These are phyloP conservation scores for Potamilus streckersoni DNA, from an alignment of 1,140 invertebrate species.

Conservation along the genomic window DNA sequence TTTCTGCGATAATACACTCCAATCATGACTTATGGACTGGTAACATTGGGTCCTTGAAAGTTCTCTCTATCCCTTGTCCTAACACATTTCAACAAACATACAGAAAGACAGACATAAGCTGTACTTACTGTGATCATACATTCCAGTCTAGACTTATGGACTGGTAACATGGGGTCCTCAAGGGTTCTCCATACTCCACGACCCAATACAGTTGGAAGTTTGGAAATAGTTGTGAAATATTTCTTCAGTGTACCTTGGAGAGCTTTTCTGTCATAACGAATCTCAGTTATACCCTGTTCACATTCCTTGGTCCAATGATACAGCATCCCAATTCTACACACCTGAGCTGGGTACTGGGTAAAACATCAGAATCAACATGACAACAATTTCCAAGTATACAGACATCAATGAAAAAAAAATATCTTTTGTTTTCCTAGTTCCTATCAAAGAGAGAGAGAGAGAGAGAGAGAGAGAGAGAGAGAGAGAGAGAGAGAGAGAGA, in stretches of 20 bases:
- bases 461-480: too few relatives aligned
- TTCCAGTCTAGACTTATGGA: slow-evolving; percentile 63
- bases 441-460: too few relatives aligned
- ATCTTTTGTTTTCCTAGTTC: too few relatives aligned
- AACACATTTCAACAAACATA: slow-evolving; percentile 37
- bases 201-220: slow-evolving; percentile 51
- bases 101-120: too few relatives aligned
- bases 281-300: slow-evolving; percentile 61
- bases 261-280: slow-evolving; percentile 66
- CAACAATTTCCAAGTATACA: too few relatives aligned
- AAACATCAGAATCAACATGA: neutral
- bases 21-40: too few relatives aligned
- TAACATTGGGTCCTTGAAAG: too few relatives aligned
- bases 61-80: slow-evolving; percentile 48
- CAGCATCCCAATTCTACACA: slow-evolving; percentile 62
- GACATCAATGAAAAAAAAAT: too few relatives aligned
- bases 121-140: slow-evolving; percentile 63
- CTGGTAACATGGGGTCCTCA: slow-evolving; percentile 62
- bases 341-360: slow-evolving; percentile 65
- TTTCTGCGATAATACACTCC: too few relatives aligned
- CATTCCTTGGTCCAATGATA: slow-evolving; percentile 67
- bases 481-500: too few relatives aligned
- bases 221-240: slow-evolving; percentile 53
- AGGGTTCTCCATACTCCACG: slow-evolving; percentile 54
- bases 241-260: slow-evolving; percentile 57